Evolutionary conservation across 2,888 invertebrate genomes (phyloP), one percentile per base, ranked within the genome.

Genomic region (Dione vanillae): DNA sequence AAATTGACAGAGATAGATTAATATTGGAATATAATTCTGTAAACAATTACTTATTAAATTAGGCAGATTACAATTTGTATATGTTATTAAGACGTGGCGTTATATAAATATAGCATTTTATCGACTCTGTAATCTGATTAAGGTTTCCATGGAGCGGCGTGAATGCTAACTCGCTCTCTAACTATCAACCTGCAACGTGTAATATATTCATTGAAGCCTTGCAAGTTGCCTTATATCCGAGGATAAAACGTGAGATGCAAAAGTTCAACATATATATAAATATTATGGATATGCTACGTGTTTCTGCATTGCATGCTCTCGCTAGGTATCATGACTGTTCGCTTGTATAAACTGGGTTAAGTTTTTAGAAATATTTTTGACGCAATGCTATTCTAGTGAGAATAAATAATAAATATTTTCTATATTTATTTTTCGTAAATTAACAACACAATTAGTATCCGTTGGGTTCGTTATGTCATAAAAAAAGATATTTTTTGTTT

Each of bases 201-300:
- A 89, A 90, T 88, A 84, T 90, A 90, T 90, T 89, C 89, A 90
- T 89, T 89, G 87, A 84, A 83, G 83, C 79, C 83, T 81, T 78
- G 85, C 85, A 82, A 81, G 81, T 85, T 78, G 78, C 75, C 79
- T 76, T 76, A 74, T 74, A 82, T 82, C 79, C 80, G 76, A 74
- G 71, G 76, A 77, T 74, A 77, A 78, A 72, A 84, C 85, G 85
- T 84, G 84, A 78, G 79, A 79, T 81, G 82, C 79, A 79, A 82
- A 82, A 84, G 75, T 84, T 83, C 70, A 74, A 69, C 76, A 78
- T 79, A 79, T 81, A 81, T 79, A 81, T 81, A 78, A 80, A 81
- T 81, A 78, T 78, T 74, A 75, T 72, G 70, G 69, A 69, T 71
- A 65, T 62, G 67, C 41, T 75, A 76, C 74, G 76, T 76, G 75